Conservation (phyloP, 53 echinoderm and acorn worm genomes). For the Holothuria scabra region DNA sequence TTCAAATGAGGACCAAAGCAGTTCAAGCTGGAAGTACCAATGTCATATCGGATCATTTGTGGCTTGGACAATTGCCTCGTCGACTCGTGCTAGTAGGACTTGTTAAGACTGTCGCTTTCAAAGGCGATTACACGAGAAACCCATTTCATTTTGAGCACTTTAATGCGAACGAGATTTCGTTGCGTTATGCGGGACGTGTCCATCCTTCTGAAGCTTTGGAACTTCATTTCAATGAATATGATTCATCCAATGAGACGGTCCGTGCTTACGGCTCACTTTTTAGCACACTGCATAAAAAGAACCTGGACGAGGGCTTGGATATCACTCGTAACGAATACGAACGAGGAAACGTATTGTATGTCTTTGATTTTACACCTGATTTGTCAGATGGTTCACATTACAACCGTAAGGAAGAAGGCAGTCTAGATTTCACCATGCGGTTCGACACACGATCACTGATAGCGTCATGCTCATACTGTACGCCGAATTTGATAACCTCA, state of each 20-base stretch:
- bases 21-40: constrained; percentile 63
- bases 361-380: constrained; percentile 76
- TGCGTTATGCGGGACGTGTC: constrained; percentile 41
- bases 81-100: constrained; percentile 62
- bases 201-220: constrained; percentile 32
- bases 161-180: constrained; percentile 18
- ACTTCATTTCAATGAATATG: not conserved
- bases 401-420: constrained; percentile 49
- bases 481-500: constrained; percentile 50
- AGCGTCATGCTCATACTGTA: constrained; percentile 33
- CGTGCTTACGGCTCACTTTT: constrained; percentile 55
- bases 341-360: constrained; percentile 36
- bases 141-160: constrained; percentile 70
- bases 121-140: constrained; percentile 60
- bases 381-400: constrained; percentile 65
- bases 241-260: not conserved
- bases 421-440: constrained; percentile 31
- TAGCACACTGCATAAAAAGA: constrained; percentile 48
- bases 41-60: constrained; percentile 55
- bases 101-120: constrained; percentile 53
- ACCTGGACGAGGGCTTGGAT: not conserved
- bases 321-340: constrained; percentile 39
- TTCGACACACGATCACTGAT: constrained; percentile 9
- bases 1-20: constrained; percentile 57
- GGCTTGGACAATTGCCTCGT: constrained; percentile 60